Evolutionary conservation across 2,797 vertebrate species (phyloP).

Genomic region (Pseudomugil tenellus): DNA sequence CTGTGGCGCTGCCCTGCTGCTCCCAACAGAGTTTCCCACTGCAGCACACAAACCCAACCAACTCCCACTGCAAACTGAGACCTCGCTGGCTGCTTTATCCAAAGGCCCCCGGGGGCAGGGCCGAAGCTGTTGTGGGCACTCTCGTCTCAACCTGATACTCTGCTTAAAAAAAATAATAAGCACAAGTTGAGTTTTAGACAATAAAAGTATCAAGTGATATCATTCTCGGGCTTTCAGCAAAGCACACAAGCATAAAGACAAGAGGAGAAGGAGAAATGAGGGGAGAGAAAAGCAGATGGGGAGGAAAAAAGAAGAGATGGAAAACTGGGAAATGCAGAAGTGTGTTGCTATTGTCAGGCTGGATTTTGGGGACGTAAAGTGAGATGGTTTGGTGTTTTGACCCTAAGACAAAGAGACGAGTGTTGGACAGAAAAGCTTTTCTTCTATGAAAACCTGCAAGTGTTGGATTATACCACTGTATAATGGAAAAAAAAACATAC

Average conservation of each 20-base stretch:
- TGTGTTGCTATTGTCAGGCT: conserved; percentile 48
- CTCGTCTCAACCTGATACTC: conserved; percentile 63
- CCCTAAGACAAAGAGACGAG: conserved; percentile 46
- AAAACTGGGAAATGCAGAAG: conserved; percentile 42
- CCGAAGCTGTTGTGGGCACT: conserved; percentile 49
- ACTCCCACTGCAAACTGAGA: conserved; percentile 61
- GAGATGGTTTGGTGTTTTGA: conserved; percentile 39
- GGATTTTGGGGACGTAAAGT: conserved; percentile 52
- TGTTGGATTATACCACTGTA: conserved; percentile 22
- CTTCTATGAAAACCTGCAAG: conserved; percentile 20
- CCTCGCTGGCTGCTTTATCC: conserved; percentile 45
- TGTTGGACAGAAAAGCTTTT: conserved; percentile 21
- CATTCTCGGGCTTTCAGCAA: conserved; percentile 42
- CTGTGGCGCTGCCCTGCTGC: conserved; percentile 49
- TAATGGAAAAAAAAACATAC: no score
- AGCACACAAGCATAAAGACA: conserved; percentile 40
- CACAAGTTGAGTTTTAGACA: conserved; percentile 46
- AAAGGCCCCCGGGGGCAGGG: conserved; percentile 37
- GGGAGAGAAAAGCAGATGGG: conserved; percentile 8
- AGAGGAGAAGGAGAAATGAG: conserved; percentile 33
- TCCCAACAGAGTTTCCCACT: conserved; percentile 46
- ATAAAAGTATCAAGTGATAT: conserved; percentile 60
- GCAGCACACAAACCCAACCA: conserved; percentile 37
- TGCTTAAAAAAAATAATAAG: conserved; percentile 56
- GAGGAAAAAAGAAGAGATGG: conserved; percentile 20